phyloP scores from a whole-genome alignment of 2,797 vertebrate species.

The Cossypha polioptera region DNA sequence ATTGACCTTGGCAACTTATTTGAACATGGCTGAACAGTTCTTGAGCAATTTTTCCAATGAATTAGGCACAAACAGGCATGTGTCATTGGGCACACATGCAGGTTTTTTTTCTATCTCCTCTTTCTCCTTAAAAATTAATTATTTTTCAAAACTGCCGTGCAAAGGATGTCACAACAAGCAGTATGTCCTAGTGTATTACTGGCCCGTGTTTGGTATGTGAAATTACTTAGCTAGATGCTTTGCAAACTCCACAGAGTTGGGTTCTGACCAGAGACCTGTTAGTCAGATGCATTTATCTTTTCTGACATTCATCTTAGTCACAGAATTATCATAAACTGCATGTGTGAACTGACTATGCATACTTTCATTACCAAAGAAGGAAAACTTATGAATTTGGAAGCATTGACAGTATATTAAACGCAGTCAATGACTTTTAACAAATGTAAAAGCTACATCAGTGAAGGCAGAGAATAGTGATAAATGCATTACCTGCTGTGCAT shows the following conservation, averaged over 20 bases:
- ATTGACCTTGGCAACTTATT: background rate
- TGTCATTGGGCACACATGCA: background rate
- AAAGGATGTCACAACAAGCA: background rate
- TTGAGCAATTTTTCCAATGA: background rate
- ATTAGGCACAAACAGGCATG: background rate
- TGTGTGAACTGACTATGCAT: background rate
- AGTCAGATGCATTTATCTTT: background rate
- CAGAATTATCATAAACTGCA: background rate
- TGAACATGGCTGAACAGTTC: background rate
- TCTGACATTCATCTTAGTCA: background rate
- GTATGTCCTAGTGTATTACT: background rate
- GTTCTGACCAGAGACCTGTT: background rate
- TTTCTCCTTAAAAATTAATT: slow-evolving; percentile 52
- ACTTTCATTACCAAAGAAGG: background rate
- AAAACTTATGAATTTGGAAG: background rate
- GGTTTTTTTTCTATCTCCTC: background rate
- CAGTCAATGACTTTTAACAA: background rate
- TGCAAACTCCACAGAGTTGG: background rate
- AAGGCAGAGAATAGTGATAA: background rate
- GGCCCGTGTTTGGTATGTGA: background rate
- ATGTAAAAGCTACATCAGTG: background rate
- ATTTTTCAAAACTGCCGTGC: background rate
- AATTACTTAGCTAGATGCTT: background rate
- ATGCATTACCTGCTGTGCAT: background rate
- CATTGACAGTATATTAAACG: background rate